Conservation (phyloP, 2,113 vertebrate species). For the Seriola dumerili region DNA sequence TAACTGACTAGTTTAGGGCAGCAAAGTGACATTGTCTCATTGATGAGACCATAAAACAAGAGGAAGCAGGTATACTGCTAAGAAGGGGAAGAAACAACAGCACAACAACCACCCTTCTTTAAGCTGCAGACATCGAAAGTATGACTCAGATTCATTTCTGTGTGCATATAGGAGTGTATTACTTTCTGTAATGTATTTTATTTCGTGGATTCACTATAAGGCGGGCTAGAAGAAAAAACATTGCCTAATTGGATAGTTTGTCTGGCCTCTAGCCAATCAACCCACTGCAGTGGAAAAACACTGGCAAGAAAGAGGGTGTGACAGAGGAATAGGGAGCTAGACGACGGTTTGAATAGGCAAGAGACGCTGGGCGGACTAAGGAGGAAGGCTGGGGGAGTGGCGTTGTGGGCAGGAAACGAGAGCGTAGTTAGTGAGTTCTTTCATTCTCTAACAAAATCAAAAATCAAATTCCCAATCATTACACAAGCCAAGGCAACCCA, state of each 20-base stretch:
- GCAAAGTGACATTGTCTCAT: conserved; percentile 21
- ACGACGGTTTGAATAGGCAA: conserved; percentile 33
- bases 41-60: conserved; percentile 3
- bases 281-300: conserved; percentile 70
- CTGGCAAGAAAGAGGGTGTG: conserved; percentile 42
- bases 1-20: conserved; percentile 38
- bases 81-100: not conserved
- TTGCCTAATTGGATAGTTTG: conserved; percentile 23
- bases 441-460: not conserved
- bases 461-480: not conserved
- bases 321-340: conserved; percentile 10
- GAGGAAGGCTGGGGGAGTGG: conserved; percentile 25
- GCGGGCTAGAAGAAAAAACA: not conserved
- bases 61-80: not conserved
- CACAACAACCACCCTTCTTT: not conserved
- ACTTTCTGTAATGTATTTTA: not conserved
- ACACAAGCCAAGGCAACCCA: not conserved
- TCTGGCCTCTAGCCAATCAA: conserved; percentile 53
- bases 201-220: not conserved
- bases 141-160: not conserved
- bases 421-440: conserved; percentile 18
- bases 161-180: not conserved
- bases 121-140: not conserved
- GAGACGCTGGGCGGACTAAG: not conserved
- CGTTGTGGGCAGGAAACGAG: conserved; percentile 2